phyloP scores from a whole-genome alignment of 2,888 invertebrate species.

The Eudasyphora cyanicolor region DNA sequence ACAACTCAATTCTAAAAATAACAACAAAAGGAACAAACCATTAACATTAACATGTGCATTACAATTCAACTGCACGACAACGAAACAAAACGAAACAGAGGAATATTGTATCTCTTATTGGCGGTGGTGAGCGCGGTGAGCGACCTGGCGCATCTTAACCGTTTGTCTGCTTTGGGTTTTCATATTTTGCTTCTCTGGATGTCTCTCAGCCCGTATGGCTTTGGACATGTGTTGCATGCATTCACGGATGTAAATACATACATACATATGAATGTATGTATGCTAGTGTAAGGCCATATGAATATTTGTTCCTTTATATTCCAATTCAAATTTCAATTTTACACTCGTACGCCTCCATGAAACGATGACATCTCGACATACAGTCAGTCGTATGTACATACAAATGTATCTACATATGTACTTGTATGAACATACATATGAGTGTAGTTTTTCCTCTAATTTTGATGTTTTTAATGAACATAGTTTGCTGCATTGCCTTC shows the following conservation, averaged over 20 bases:
- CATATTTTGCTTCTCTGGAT: not conserved
- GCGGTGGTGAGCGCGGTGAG: no score
- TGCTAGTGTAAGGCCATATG: not conserved
- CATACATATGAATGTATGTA: no score
- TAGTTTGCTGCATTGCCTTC: not conserved
- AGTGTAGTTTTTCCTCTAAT: slow-evolving; percentile 3
- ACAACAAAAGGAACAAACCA: slow-evolving; percentile 20
- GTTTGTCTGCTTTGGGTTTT: not conserved
- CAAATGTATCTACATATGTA: no score
- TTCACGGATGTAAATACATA: no score
- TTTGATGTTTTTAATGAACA: slow-evolving; percentile 3
- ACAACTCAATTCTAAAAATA: slow-evolving; percentile 40
- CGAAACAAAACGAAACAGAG: no score
- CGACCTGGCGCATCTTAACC: not conserved
- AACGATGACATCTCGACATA: slow-evolving; percentile 5
- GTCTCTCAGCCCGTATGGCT: not conserved
- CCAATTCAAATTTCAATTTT: slow-evolving; percentile 12
- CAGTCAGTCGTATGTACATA: not conserved
- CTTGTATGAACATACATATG: no score
- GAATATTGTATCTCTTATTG: no score
- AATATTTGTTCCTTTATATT: not conserved
- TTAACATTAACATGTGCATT: slow-evolving; percentile 50
- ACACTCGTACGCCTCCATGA: not conserved
- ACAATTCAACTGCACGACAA: slow-evolving; percentile 25
- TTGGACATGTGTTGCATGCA: not conserved